Percentiles rank a stretch among this genome's conserved stretches.
Conservation (phyloP, 1,140 invertebrate species). For the Polyergus mexicanus region DNA sequence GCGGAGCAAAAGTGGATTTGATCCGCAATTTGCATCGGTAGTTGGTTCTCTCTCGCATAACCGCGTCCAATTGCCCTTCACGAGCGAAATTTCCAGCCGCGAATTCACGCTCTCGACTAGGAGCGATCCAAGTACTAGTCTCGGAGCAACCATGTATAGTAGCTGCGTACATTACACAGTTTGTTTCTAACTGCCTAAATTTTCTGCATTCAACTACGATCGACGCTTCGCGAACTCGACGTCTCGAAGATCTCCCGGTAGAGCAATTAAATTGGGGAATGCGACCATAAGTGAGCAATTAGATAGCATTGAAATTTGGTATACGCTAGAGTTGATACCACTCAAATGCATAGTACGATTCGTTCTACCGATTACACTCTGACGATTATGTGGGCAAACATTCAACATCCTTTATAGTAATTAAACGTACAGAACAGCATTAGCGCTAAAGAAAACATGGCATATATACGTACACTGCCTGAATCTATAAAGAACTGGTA, state of each 20-base stretch:
- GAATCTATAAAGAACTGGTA: conserved; percentile 38
- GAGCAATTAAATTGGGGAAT: conserved; percentile 54
- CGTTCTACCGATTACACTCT: neutral
- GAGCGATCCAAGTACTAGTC: conserved; percentile 31
- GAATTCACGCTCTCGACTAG: conserved; percentile 20
- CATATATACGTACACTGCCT: neutral
- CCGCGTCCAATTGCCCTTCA: conserved; percentile 16
- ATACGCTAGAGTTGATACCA: neutral
- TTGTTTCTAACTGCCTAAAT: conserved; percentile 56
- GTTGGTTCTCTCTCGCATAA: conserved; percentile 12
- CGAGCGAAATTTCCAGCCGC: conserved; percentile 32
- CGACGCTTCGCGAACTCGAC: conserved; percentile 26
- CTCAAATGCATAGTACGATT: neutral
- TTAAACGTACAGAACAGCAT: conserved; percentile 27
- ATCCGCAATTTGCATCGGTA: conserved; percentile 30
- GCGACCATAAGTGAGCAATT: conserved; percentile 47
- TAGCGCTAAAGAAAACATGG: conserved; percentile 53
- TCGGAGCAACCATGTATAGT: conserved; percentile 20
- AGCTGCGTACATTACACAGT: conserved; percentile 50
- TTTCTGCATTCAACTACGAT: conserved; percentile 46
- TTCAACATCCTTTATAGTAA: conserved; percentile 19
- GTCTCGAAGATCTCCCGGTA: conserved; percentile 50
- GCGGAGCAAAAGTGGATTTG: conserved; percentile 9
- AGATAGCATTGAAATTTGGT: conserved; percentile 48
- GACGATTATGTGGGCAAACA: conserved; percentile 49